Base-by-base conservation (phyloP, 2,797 vertebrate genomes). In the Lagorchestes hirsutus region DNA sequence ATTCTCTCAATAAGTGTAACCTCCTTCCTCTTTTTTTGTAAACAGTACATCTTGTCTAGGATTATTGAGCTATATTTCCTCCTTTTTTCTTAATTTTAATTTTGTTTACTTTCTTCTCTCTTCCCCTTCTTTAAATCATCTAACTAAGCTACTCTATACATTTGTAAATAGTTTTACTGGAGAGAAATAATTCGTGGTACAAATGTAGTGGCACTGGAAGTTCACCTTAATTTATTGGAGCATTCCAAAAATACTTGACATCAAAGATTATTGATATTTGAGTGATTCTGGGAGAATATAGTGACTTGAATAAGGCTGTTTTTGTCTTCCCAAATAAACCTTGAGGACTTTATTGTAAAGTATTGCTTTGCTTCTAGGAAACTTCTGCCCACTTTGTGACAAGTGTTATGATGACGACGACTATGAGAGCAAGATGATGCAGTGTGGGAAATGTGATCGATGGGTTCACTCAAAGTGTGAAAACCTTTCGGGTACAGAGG, bases 391-490 rank as follows among this genome's bases (percentile, higher is more conserved):
- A 87, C 99, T 99, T 92, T 99, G 99, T 98, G 99, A 99, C 98
- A 99, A 99, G 97, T 99, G 99, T 98, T 99, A 99, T 0, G 99
- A 99, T 31, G 99, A 99, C 0, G 99, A 99, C 0, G 99, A 99
- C 98, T 99, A 99, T 0, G 99, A 99, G 97, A 99, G 99, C 98
- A 99, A 99, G 98, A 99, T 99, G 99, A 99, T 99, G 99, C 99
- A 99, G 97, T 99, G 99, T 56, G 99, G 99, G 95, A 99, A 99
- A 92, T 99, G 99, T 13, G 99, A 99, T 94, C 99, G 99, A 98
- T 99, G 99, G 99, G 99, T 99, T 95, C 99, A 99, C 97, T 99
- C 99, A 98, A 99, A 99, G 98, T 99, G 99, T 97, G 99, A 99
- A 98, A 99, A 99, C 97, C 99, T 99, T 97, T 99, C 99, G 97